Percentiles rank a stretch among this genome's conserved stretches.
phyloP scores from a whole-genome alignment of 1,140 invertebrate species.

The Hetaerina americana region DNA sequence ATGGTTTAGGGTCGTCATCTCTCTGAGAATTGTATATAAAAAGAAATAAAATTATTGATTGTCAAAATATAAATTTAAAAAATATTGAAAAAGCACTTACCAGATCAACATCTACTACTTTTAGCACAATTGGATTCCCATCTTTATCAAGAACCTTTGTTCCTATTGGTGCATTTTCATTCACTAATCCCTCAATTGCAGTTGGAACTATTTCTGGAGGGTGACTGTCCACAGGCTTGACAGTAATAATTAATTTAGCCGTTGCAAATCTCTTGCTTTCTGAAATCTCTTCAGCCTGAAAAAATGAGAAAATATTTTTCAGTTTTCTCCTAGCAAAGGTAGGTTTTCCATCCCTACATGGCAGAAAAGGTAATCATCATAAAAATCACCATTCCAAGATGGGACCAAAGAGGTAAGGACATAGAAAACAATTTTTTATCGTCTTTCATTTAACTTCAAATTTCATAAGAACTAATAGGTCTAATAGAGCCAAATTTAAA shows the following conservation, averaged over 20 bases:
- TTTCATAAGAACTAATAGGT: no score
- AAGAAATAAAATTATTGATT: slow-evolving; percentile 11
- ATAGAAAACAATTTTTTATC: not conserved
- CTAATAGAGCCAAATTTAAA: no score
- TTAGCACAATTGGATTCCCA: slow-evolving; percentile 51
- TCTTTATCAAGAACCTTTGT: slow-evolving; percentile 58
- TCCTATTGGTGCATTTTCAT: slow-evolving; percentile 73
- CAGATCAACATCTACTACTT: slow-evolving; percentile 68
- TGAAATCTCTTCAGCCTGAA: slow-evolving; percentile 65
- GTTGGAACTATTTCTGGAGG: slow-evolving; percentile 63
- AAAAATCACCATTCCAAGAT: no score
- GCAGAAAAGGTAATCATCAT: no score
- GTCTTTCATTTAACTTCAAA: no score
- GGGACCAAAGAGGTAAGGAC: no score
- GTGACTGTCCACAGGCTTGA: slow-evolving; percentile 71
- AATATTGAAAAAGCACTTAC: slow-evolving; percentile 33
- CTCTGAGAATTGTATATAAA: slow-evolving; percentile 28
- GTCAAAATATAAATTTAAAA: not conserved
- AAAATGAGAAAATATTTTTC: slow-evolving; percentile 13
- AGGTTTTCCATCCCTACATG: no score
- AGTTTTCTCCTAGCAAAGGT: no score
- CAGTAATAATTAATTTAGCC: slow-evolving; percentile 64
- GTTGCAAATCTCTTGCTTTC: slow-evolving; percentile 62
- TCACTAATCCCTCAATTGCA: slow-evolving; percentile 59
- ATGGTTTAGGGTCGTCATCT: slow-evolving; percentile 52